Conservation (phyloP, 2,797 vertebrate genomes). For the Pseudochromis fuscus region DNA sequence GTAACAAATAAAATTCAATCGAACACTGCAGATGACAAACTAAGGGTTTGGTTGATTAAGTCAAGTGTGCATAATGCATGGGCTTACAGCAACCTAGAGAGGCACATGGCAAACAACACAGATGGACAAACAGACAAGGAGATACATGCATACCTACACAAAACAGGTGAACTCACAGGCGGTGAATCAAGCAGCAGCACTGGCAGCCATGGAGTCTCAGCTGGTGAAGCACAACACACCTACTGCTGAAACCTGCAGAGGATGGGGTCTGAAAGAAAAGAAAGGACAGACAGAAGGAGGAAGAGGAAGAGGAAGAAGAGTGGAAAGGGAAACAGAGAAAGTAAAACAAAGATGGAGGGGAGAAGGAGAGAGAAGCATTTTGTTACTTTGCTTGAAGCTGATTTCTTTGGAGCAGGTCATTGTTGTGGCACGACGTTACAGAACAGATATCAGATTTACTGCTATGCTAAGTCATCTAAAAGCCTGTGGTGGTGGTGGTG, state of each 20-base stretch:
- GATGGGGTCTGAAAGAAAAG: no score
- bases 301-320: slow-evolving; percentile 10
- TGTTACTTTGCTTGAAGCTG: slow-evolving; percentile 44
- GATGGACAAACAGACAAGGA: slow-evolving; percentile 24
- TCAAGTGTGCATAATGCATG: slow-evolving; percentile 14
- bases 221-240: slow-evolving; percentile 40
- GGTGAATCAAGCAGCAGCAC: slow-evolving; percentile 53
- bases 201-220: slow-evolving; percentile 58
- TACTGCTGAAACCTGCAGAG: slow-evolving; percentile 57
- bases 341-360: no score
- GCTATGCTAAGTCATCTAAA: slow-evolving; percentile 31
- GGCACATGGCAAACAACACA: slow-evolving; percentile 25
- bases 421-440: slow-evolving; percentile 25
- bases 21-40: slow-evolving; percentile 8
- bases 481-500: no score
- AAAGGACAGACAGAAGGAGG: slow-evolving; percentile 36
- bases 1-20: slow-evolving; percentile 9
- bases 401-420: slow-evolving; percentile 46
- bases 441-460: slow-evolving; percentile 46
- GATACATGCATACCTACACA: background rate
- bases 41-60: background rate
- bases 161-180: slow-evolving; percentile 60
- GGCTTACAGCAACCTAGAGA: slow-evolving; percentile 10
- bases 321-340: no score
- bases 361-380: slow-evolving; percentile 13